A percentile compares a stretch with the other conserved stretches of the same genome.
Evolutionary conservation across 2,113 vertebrate genomes (phyloP).

Genomic region (Phylloscopus whistleri): DNA sequence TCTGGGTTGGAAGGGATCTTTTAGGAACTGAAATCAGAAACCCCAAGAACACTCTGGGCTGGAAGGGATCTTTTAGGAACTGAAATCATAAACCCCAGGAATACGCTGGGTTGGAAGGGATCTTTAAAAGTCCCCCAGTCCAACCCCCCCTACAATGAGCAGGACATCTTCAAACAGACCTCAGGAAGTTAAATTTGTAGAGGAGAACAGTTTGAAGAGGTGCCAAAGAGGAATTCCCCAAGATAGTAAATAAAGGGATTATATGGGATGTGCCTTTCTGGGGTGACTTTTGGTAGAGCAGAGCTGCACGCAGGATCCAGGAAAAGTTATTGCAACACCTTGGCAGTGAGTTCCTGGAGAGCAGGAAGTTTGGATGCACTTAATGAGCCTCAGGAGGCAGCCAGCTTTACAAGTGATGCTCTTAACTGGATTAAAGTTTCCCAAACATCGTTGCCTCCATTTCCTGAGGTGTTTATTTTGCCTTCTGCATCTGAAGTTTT

Average conservation of each 20-base stretch:
- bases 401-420: neutral
- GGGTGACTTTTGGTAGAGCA: neutral
- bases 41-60: neutral
- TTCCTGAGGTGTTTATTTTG: neutral
- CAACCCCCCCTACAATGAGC: neutral
- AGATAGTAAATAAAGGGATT: neutral
- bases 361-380: neutral
- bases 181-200: fast-evolving
- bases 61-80: neutral
- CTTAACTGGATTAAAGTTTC: neutral
- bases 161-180: neutral
- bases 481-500: neutral
- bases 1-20: neutral
- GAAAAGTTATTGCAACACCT: neutral
- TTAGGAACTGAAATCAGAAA: no score
- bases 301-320: neutral
- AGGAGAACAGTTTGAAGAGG: neutral
- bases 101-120: neutral
- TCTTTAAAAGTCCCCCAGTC: neutral
- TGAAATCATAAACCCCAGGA: neutral
- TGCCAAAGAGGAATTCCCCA: neutral
- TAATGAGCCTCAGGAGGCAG: neutral
- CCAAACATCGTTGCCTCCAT: neutral
- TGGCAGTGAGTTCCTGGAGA: neutral
- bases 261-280: neutral